Percentiles rank a stretch among this genome's conserved stretches.
Conservation (phyloP, 2,113 vertebrate species). For the Eidolon helvum region DNA sequence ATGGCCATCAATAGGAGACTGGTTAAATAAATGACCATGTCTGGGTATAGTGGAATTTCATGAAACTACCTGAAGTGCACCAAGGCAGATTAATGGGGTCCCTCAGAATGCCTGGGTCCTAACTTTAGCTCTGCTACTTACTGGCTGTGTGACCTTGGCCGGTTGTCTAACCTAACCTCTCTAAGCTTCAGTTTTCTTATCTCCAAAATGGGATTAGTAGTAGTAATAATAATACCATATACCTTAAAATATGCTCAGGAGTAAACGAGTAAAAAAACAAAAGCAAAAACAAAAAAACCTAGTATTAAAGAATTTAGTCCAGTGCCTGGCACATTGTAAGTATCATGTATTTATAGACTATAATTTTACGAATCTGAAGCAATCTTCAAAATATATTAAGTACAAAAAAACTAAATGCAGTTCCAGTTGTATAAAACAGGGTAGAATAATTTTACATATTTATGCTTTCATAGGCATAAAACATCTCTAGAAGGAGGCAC, state of each 20-base stretch:
- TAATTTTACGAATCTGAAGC: neutral
- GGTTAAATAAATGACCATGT: neutral
- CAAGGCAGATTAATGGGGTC: neutral
- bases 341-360: neutral
- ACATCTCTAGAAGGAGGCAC: neutral
- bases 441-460: neutral
- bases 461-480: neutral
- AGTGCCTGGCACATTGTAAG: too few species aligned
- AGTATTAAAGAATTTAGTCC: neutral
- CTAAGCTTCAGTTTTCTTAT: neutral
- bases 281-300: too few species aligned
- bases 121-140: neutral
- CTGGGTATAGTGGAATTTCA: neutral
- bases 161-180: neutral
- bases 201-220: neutral
- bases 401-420: neutral
- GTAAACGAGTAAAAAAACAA: neutral
- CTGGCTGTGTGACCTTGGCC: neutral
- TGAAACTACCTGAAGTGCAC: neutral
- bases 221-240: neutral
- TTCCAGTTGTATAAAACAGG: neutral
- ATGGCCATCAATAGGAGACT: neutral
- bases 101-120: neutral
- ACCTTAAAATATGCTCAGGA: neutral
- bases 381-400: neutral